Evolutionary conservation across 2,113 vertebrate species (phyloP).

Genomic region (Oriolus oriolus): DNA sequence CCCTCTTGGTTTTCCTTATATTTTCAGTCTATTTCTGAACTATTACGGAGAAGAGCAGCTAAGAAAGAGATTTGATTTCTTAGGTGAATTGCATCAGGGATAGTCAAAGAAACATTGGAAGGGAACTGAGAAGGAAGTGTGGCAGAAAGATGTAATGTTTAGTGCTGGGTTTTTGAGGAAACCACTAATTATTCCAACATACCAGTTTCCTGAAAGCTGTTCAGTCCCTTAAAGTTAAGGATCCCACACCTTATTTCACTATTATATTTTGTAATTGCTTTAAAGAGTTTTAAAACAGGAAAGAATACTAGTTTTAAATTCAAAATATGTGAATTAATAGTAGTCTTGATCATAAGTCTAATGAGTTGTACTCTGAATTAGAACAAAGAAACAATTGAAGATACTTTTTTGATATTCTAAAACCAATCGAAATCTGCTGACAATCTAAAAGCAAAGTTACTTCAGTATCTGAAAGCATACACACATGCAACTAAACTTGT

Average conservation of each 20-base stretch:
- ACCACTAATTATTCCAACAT: neutral
- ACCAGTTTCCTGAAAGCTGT: neutral
- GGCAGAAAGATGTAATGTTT: neutral
- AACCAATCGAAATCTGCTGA: neutral
- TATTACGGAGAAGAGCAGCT: neutral
- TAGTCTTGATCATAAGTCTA: neutral
- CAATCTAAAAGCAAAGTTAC: neutral
- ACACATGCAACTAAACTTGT: neutral
- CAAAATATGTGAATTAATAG: neutral
- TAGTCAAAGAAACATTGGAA: neutral
- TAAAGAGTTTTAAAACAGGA: neutral
- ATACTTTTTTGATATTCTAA: neutral
- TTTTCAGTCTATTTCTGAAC: neutral
- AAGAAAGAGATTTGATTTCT: neutral
- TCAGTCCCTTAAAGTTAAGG: neutral
- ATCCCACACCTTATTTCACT: neutral
- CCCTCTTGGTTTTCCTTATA: neutral
- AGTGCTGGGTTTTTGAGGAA: neutral
- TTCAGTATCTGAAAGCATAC: neutral
- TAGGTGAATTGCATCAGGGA: neutral
- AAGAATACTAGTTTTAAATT: neutral
- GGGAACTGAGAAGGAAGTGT: neutral
- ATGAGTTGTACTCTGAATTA: neutral
- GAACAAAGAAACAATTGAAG: neutral
- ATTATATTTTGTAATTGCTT: neutral